Evolutionary conservation across 1,140 invertebrate species (phyloP).

Genomic region (Gryon sp.): DNA sequence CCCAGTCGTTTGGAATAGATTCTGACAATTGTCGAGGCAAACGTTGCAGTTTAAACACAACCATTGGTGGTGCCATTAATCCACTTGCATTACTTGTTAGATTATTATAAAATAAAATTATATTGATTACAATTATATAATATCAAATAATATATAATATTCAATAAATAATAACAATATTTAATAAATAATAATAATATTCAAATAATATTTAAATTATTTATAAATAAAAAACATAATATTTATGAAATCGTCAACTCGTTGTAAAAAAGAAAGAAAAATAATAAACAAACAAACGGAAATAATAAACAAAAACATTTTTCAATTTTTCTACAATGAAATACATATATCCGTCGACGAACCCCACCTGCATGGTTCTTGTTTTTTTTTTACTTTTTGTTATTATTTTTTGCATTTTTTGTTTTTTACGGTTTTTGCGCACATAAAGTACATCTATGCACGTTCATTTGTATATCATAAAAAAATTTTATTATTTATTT

Average conservation of each 20-base stretch:
- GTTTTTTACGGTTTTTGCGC: slow-evolving; percentile 37
- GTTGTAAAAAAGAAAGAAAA: slow-evolving; percentile 42
- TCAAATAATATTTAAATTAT: no score
- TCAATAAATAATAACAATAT: no score
- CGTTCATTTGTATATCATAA: slow-evolving; percentile 52
- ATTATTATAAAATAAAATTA: slow-evolving; percentile 67
- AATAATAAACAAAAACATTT: slow-evolving; percentile 29
- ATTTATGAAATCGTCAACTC: slow-evolving; percentile 58
- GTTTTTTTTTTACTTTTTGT: no score
- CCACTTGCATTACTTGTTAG: slow-evolving; percentile 71
- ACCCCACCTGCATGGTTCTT: slow-evolving; percentile 54
- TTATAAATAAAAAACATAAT: no score
- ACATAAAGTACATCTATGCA: slow-evolving; percentile 59
- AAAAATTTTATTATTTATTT: no score
- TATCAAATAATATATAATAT: no score
- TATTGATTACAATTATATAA: slow-evolving; percentile 72
- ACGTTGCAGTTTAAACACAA: slow-evolving; percentile 66
- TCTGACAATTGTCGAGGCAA: slow-evolving; percentile 57
- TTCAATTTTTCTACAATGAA: slow-evolving; percentile 52
- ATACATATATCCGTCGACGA: slow-evolving; percentile 57
- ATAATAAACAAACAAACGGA: slow-evolving; percentile 28
- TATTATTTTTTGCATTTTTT: slow-evolving; percentile 18
- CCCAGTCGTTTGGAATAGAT: slow-evolving; percentile 52
- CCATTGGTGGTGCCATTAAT: slow-evolving; percentile 68
- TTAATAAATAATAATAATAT: no score